Base-by-base conservation (phyloP, 2,113 vertebrate species). In the Todiramphus chloris region DNA sequence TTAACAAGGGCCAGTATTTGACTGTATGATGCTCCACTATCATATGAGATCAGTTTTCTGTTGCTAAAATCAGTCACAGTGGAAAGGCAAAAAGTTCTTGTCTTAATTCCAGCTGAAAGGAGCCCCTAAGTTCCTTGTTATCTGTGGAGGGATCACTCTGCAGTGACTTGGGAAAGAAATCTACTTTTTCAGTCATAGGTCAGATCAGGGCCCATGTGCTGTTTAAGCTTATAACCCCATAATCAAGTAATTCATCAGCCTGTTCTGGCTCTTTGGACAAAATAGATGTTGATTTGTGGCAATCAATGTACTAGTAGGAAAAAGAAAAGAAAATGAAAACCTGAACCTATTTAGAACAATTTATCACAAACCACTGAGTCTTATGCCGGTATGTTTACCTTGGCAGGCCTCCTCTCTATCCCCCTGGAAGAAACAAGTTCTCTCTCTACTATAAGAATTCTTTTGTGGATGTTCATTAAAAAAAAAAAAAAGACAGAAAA, bases 261-360 rank as follows among this genome's bases (percentile, higher is more conserved):
- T 76, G 24, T 69, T 73, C 75, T 88, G 37, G 48, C 44, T 62
- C 64, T 89, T 53, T 87, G 56, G 43, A 89, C 20, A 53, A 69
- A 74, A 64, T 2, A 87, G 55, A 62, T 3, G 4, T 46, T 79
- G 48, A 58, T 95, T 89, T 93, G 69, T 3, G 7, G 76, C 74
- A 92, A 19, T 58, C 92, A 87, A 68, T 4, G 1, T 72, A 75
- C 48, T 68, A 89, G 19, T 28, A 87, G 63, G 66, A 82, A 93
- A 93, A 89, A 67, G 66, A 93, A 96, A 90, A 89, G 46, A 1
- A 94, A 94, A 92, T 93, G 3, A 87, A 93, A 96, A 89, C 58
- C 37, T 68, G 27, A 69, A 41, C 35, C 39, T 33, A 17, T 58
- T 93, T 76, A 75, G 44, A 95, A 87, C 88, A 90, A 73, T 50